Base-by-base conservation (phyloP, 2,797 vertebrate genomes). In the Corythornis leucogaster region DNA sequence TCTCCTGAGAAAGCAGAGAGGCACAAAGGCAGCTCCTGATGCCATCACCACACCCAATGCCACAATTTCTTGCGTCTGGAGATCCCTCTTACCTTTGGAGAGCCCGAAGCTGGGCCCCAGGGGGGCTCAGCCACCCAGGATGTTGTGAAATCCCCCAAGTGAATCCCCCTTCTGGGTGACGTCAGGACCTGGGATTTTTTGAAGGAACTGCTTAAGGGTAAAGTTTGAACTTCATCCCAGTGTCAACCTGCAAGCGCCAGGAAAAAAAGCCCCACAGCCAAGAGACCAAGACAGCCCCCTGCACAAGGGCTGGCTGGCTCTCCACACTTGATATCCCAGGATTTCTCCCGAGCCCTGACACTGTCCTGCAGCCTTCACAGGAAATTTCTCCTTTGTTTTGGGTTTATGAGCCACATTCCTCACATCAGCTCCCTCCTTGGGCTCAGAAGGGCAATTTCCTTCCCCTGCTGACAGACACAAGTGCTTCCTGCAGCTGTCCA, bases 401-500 rank as follows among this genome's bases (percentile, higher is more conserved):
- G 11, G 31, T 75, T 86, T 79, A 59, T 21, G 53, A 79, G 28
- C 42, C 11, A 4, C 30, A 76, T 51, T 87, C n/a, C 14, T 45
- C 8, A 0, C 0, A 0, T 40, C 2, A 0, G 11, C 17, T 35
- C n/a, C 31, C 0, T 48, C 38, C 53, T 6, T 5, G 7, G 45
- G 48, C 55, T 67, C 63, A 11, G 40, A 81, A 43, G 30, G 26
- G 31, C 24, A 10, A 80, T 25, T 87, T 59, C 92, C 81, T 86
- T 69, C 57, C 51, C 33, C 63, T 85, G 51, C 71, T 62, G 79
- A 64, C 8, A 8, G 8, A 21, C 6, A 0, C 2, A 1, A 19
- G 35, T 2, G 5, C 30, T 55, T 21, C 20, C 48, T 22, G 18
- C 0, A 0, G 64, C 59, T 76, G 35, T 26, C 50, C 14, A 24